Evolutionary conservation across 2,888 invertebrate genomes (phyloP), one percentile per base, ranked within the genome.

Genomic region (Patella depressa): DNA sequence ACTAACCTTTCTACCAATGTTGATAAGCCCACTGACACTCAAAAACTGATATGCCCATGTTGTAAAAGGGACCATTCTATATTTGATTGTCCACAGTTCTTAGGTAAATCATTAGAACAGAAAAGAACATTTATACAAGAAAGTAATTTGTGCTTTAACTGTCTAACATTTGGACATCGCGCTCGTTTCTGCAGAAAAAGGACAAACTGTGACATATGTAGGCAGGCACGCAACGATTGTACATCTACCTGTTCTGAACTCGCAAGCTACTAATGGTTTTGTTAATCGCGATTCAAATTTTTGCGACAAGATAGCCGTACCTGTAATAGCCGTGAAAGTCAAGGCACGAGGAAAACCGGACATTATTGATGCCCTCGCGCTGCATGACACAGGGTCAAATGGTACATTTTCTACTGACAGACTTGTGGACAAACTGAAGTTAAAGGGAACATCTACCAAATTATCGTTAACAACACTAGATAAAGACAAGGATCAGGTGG

Each of bases 91-190:
- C 7, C 5, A 45, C 7, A 45, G 45, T 45, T 45, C 45, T 45
- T 45, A 45, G 45, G 45, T 45, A 45, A 45, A 45, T 45, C 45
- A 45, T 45, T 45, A 45, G 45, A 24, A 24, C 19, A 65, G 24
- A 65, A 65, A 19, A 65, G 65, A 19, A 65, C n/a, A 65, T 65
- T 65, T 65, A 14, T 65, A 12, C 19, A n/a, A 65, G 65, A 65
- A n/a, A 65, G 24, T 24, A 65, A 65, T 4, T 65, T 65, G 24
- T 65, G 65, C 15, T 65, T 65, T 19, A 65, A 65, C 14, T 65
- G 65, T 65, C 24, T 65, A 14, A 24, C 19, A 24, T 19, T 24
- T 19, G 19, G 65, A 12, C 65, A 65, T 65, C 11, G 65, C n/a
- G 65, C 65, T 24, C n/a, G 65, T 24, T 65, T 65, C 24, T 65